Percentiles rank a stretch among this genome's conserved stretches.
Conservation (phyloP, 37 sponge, comb jelly and placozoan species). For the Mnemiopsis leidyi region DNA sequence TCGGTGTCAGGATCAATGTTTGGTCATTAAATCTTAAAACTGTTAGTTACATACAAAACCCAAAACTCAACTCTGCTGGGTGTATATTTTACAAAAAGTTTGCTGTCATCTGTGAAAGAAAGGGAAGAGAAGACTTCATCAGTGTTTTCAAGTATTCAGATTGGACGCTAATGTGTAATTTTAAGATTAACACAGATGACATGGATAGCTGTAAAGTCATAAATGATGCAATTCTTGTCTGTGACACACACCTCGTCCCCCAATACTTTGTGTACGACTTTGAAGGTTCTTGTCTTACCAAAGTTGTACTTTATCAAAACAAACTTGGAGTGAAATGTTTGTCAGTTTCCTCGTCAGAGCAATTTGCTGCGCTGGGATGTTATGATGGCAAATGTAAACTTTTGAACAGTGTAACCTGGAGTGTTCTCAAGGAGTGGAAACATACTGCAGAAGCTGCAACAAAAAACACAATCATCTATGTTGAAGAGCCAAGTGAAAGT, state of each 20-base stretch:
- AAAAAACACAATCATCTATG: neutral
- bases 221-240: slow-evolving; percentile 60
- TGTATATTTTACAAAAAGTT: neutral
- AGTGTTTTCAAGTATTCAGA: slow-evolving; percentile 79
- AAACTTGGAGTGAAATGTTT: slow-evolving; percentile 83
- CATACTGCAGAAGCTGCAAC: neutral
- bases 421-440: slow-evolving; percentile 1
- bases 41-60: slow-evolving; percentile 92
- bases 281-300: slow-evolving; percentile 69
- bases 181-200: slow-evolving; percentile 85
- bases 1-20: slow-evolving; percentile 84
- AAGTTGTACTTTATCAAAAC: neutral
- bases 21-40: slow-evolving; percentile 93
- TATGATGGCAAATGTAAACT: slow-evolving; percentile 71
- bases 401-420: slow-evolving; percentile 92
- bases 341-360: slow-evolving; percentile 82
- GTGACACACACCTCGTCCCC: slow-evolving; percentile 44
- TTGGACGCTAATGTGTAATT: slow-evolving; percentile 75
- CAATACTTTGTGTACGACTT: slow-evolving; percentile 73
- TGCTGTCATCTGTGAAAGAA: slow-evolving; percentile 71
- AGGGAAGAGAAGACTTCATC: slow-evolving; percentile 88
- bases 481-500: neutral
- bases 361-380: slow-evolving; percentile 92
- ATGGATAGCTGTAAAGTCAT: slow-evolving; percentile 44
- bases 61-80: slow-evolving; percentile 71